phyloP scores from a whole-genome alignment of 2,113 vertebrate genomes.

The Bostrychus sinensis region DNA sequence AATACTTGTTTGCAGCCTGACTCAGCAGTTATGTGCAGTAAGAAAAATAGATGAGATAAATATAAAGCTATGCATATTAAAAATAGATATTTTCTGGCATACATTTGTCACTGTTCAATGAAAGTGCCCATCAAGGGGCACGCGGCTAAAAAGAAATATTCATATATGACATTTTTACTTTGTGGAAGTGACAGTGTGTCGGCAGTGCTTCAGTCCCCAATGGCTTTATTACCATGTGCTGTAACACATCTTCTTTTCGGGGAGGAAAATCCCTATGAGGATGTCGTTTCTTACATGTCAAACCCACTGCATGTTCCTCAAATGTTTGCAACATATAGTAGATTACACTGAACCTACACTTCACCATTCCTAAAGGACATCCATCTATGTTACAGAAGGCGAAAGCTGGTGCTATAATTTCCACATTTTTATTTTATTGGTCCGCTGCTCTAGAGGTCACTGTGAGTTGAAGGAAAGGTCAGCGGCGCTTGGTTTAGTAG shows the following conservation, averaged over 20 bases:
- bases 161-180: constrained; percentile 27
- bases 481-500: constrained; percentile 41
- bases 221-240: constrained; percentile 11
- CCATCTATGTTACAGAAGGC: constrained; percentile 16
- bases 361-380: constrained; percentile 10
- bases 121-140: constrained; percentile 3
- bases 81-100: neutral
- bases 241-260: constrained; percentile 1
- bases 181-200: constrained; percentile 23
- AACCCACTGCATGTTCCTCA: neutral
- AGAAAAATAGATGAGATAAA: constrained; percentile 16
- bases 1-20: constrained; percentile 11
- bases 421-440: constrained; percentile 20
- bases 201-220: constrained; percentile 5
- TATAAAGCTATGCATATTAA: constrained; percentile 9
- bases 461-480: constrained; percentile 64
- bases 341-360: neutral
- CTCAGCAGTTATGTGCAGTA: constrained; percentile 31
- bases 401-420: constrained; percentile 8
- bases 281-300: neutral
- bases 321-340: too few relatives aligned
- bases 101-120: constrained; percentile 9
- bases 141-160: constrained; percentile 16
- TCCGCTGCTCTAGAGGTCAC: constrained; percentile 49
- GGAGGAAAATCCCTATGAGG: neutral